Evolutionary conservation across 2,797 vertebrate genomes (phyloP).

Genomic region (Neopelma chrysocephalum): DNA sequence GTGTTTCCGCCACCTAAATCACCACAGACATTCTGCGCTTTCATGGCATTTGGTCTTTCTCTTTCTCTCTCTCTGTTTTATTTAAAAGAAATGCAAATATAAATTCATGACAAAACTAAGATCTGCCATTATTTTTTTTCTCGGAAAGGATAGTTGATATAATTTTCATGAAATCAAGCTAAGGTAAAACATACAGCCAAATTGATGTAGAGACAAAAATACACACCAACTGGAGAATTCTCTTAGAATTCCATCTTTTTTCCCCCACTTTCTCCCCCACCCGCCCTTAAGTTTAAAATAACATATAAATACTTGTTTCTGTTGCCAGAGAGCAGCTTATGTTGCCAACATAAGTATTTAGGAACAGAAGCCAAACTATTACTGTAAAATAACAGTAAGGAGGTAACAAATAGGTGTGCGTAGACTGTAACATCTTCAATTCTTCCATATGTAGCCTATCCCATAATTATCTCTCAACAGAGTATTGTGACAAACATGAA

Average conservation of each 20-base stretch:
- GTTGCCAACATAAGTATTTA: not conserved
- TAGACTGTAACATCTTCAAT: not conserved
- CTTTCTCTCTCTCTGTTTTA: not conserved
- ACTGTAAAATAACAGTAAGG: not conserved
- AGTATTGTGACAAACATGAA: not conserved
- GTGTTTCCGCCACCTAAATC: not conserved
- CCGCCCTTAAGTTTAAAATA: not conserved
- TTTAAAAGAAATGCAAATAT: not conserved
- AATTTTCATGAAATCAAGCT: not conserved
- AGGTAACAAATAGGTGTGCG: not conserved
- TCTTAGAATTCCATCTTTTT: not conserved
- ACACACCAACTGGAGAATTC: not conserved
- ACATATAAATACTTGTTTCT: not conserved
- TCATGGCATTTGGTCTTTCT: not conserved
- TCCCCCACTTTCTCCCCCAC: fast-evolving
- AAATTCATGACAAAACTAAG: not conserved
- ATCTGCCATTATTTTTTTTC: not conserved
- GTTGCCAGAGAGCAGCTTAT: not conserved
- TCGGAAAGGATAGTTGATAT: not conserved
- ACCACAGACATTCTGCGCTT: not conserved
- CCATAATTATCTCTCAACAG: not conserved
- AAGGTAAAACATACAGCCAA: not conserved
- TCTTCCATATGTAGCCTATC: not conserved
- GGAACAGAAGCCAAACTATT: not conserved
- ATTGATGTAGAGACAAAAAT: not conserved